Base-by-base conservation (phyloP, 2,797 vertebrate genomes). In the Antennarius maculatus region DNA sequence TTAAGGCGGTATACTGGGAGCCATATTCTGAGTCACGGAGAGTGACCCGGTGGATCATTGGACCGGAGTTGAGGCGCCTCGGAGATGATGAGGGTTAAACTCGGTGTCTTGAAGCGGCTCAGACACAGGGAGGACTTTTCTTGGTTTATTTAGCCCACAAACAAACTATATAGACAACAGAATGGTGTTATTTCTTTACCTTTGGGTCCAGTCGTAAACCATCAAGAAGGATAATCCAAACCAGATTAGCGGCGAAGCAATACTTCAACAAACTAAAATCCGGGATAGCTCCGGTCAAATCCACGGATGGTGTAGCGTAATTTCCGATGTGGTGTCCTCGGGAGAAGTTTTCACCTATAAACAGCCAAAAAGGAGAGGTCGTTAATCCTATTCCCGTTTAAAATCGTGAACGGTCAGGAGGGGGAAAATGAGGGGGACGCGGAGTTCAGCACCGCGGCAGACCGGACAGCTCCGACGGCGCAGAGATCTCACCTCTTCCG, bases 391-490 rank as follows among this genome's bases (percentile, higher is more conserved):
- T 78, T 75, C 74, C 63, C 68, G 31, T 34, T 13, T 67, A 81
- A 81, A 71, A 62, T 45, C 54, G 37, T 1, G 31, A 49, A 57
- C 18, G 65, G 27, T 28, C 69, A 66, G 65, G 31, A 34, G 29
- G 29, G 1, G 17, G 56, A 76, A 60, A 11, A 27, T 41, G 37
- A 41, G 41, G 55, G 49, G 7, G 51, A 66, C 65, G 67, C 47
- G 57, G 59, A 80, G 71, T 93, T 93, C 93, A 94, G 93, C 90
- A 93, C 92, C 88, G 76, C 75, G 45, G 71, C 61, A 28, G 28
- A 88, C 76, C 73, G 91, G 89, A 93, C 92, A 93, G 93, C 90
- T 93, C 92, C 88, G 66, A 43, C 61, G 42, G 84, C 71, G 67
- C 74, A 81, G 79, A 70, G 75, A 82, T 86, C 84, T 91, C 81